Conservation (phyloP, 2,888 invertebrate genomes). For the Stegophylla sp. region DNA sequence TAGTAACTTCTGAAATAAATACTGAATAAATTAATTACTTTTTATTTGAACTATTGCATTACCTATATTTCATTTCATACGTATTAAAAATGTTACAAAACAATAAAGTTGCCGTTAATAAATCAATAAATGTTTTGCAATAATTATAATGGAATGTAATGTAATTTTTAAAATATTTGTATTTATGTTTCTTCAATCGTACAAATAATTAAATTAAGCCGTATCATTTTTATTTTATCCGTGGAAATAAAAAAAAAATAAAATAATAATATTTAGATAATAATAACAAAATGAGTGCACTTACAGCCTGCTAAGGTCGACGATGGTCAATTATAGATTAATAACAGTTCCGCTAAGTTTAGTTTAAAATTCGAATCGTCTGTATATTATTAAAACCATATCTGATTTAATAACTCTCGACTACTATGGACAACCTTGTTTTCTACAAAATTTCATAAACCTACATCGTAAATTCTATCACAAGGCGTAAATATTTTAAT, state of each 20-base stretch:
- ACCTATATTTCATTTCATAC: neutral
- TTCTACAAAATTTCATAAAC: neutral
- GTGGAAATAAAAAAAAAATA: conserved; percentile 34
- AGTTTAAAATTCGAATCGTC: conserved; percentile 46
- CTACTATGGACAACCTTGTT: conserved; percentile 42
- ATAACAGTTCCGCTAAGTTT: conserved; percentile 56
- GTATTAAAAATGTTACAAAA: conserved; percentile 7
- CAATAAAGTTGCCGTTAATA: neutral
- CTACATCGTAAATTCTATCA: neutral
- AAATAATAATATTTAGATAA: conserved; percentile 5
- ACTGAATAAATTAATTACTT: neutral
- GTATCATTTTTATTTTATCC: conserved; percentile 23
- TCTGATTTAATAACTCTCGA: conserved; percentile 35
- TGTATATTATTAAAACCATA: conserved; percentile 37
- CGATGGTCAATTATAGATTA: conserved; percentile 57
- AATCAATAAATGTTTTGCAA: conserved; percentile 11
- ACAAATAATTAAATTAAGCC: conserved; percentile 44
- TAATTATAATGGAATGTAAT: neutral
- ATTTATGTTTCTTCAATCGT: conserved; percentile 7
- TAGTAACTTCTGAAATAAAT: conserved; percentile 30
- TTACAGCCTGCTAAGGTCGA: conserved; percentile 47
- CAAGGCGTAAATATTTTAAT: neutral
- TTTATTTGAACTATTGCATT: neutral
- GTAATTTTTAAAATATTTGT: neutral
- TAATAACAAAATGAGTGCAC: conserved; percentile 32